Evolutionary conservation across 2,888 invertebrate genomes (phyloP).

Genomic region (Lagria hirta): DNA sequence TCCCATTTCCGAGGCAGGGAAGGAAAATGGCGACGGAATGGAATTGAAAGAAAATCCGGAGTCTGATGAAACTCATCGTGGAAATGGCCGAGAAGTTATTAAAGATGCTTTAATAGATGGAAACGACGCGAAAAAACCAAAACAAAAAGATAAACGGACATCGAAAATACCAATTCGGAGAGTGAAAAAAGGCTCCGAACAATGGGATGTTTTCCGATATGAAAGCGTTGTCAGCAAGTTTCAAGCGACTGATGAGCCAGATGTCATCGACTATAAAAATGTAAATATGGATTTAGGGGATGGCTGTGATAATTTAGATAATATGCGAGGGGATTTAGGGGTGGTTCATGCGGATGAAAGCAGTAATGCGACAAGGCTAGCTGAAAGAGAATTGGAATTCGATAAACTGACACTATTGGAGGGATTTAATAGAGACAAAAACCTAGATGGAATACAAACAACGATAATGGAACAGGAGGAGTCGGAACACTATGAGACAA

Average conservation of each 20-base stretch:
- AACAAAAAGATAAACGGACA: too few species aligned
- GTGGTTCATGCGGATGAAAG: not conserved
- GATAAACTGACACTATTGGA: slow-evolving; percentile 7
- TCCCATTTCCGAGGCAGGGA: slow-evolving; percentile 18
- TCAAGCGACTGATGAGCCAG: slow-evolving; percentile 1
- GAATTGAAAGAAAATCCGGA: slow-evolving; percentile 16
- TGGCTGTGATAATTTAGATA: slow-evolving; percentile 7
- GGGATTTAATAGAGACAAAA: slow-evolving; percentile 4
- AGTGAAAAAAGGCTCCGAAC: not conserved
- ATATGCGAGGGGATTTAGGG: slow-evolving; percentile 3
- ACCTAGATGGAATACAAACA: slow-evolving; percentile 11
- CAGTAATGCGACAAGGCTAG: not conserved
- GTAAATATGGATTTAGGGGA: slow-evolving; percentile 6
- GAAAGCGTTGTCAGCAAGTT: not conserved
- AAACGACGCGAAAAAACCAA: too few species aligned
- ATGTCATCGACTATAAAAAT: slow-evolving; percentile 9
- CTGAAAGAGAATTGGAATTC: slow-evolving; percentile 1
- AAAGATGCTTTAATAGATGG: slow-evolving; percentile 8
- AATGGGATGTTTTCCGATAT: too few species aligned
- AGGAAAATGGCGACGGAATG: slow-evolving; percentile 21
- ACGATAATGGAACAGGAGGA: slow-evolving; percentile 3
- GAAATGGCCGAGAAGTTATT: slow-evolving; percentile 6
- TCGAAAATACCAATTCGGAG: slow-evolving; percentile 21
- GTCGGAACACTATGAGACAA: too few species aligned
- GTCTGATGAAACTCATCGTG: slow-evolving; percentile 3